Base-by-base conservation (phyloP, 2,888 invertebrate genomes). In the Tillus elongatus region DNA sequence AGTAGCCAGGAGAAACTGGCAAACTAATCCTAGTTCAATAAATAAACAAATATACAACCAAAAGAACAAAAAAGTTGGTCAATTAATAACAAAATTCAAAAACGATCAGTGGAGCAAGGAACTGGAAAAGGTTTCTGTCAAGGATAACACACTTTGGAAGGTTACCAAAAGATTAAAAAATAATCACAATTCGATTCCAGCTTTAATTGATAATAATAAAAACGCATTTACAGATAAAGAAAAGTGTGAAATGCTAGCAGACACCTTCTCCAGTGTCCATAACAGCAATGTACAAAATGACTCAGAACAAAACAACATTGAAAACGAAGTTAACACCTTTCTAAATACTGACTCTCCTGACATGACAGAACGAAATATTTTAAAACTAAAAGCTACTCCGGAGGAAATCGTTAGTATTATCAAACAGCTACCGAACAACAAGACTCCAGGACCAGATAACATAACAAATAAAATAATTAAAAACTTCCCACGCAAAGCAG, bases 401-500 rank as follows among this genome's bases (percentile, higher is more conserved):
- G n/a, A n/a, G n/a, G n/a, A n/a, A n/a, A n/a, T n/a, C n/a, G n/a
- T n/a, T n/a, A n/a, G n/a, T n/a, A n/a, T n/a, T n/a, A 39, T 42
- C 8, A 36, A 29, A 28, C 11, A n/a, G 3, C 33, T 47, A 4
- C 39, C 41, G 1, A 44, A 40, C 9, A 46, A 42, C n/a, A 46
- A 44, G 39, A 40, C 47, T 1, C 44, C 42, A 2, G 46, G 46
- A 1, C 36, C 32, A 8, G 46, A 46, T n/a, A n/a, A n/a, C n/a
- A n/a, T n/a, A n/a, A n/a, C n/a, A n/a, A n/a, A n/a, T n/a, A n/a
- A n/a, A n/a, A 9, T 44, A 6, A 24, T 48, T 10, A 49, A 54
- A 43, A 45, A 54, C 9, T 33, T 55, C 3, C 43, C 46, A 2
- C 36, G 15, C 53, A 42, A 52, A 38, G 42, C 47, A 10, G 32